These are phyloP conservation scores for Torymus auratus DNA, from an alignment of 2,888 invertebrate species.

Conservation along the genomic window DNA sequence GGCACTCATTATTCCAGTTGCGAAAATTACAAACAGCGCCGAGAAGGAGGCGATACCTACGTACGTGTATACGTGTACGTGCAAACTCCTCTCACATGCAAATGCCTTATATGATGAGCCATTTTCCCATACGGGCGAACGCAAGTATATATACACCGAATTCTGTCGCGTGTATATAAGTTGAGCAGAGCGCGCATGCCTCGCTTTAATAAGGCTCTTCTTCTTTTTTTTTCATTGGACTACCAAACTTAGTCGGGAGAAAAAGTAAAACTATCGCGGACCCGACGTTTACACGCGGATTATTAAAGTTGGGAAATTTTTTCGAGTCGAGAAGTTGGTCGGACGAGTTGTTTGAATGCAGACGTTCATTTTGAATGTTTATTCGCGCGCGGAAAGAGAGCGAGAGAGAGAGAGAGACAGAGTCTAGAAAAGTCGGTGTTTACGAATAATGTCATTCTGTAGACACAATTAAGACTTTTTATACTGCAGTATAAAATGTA, in stretches of 20 bases:
- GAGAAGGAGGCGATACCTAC: neutral
- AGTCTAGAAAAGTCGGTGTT: too few relatives aligned
- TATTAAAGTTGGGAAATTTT: neutral
- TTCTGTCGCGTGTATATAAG: neutral
- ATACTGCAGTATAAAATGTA: too few relatives aligned
- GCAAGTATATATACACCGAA: too few relatives aligned
- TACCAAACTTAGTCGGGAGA: neutral
- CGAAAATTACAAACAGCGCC: slow-evolving; percentile 37
- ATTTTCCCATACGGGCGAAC: neutral
- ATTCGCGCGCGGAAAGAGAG: too few relatives aligned
- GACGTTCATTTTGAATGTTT: too few relatives aligned
- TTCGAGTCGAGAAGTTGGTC: neutral
- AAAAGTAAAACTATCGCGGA: too few relatives aligned
- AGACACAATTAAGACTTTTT: too few relatives aligned
- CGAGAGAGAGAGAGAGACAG: too few relatives aligned
- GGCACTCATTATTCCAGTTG: slow-evolving; percentile 48
- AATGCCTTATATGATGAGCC: neutral
- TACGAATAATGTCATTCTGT: too few relatives aligned
- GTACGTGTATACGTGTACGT: neutral
- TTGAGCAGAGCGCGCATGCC: neutral
- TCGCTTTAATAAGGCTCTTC: neutral
- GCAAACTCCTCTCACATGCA: slow-evolving; percentile 1
- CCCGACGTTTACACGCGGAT: too few relatives aligned
- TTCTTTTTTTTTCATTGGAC: neutral
- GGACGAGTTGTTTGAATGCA: too few relatives aligned